phyloP scores from a whole-genome alignment of 2,888 invertebrate genomes.

The Dyspetes luteomarginatus region DNA sequence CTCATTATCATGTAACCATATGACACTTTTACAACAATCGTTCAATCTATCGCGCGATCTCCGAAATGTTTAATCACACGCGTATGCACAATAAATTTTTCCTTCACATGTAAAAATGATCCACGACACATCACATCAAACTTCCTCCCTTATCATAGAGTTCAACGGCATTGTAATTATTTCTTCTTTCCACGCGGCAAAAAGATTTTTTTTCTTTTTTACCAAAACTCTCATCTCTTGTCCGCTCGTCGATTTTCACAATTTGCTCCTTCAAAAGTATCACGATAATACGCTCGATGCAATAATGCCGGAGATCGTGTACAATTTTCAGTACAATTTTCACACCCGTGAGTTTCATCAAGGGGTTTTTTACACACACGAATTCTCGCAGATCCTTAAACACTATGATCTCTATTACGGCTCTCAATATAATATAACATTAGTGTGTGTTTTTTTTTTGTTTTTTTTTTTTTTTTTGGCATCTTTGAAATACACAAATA shows the following conservation, averaged over 20 bases:
- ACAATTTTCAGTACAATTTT: slow-evolving; percentile 62
- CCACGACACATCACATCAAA: not conserved
- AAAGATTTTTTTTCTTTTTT: slow-evolving; percentile 63
- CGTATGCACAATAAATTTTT: not conserved
- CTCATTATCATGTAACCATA: slow-evolving; percentile 41
- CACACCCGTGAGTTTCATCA: slow-evolving; percentile 50
- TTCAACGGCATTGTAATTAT: slow-evolving; percentile 52
- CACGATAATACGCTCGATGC: slow-evolving; percentile 49
- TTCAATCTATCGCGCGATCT: slow-evolving; percentile 24
- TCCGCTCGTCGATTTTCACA: slow-evolving; percentile 67
- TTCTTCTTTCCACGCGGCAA: slow-evolving; percentile 58
- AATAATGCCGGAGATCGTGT: too few species aligned
- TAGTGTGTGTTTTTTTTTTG: slow-evolving; percentile 68
- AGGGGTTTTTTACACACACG: slow-evolving; percentile 32
- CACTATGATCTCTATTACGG: slow-evolving; percentile 73
- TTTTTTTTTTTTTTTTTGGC: slow-evolving; percentile 84
- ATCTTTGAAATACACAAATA: slow-evolving; percentile 88
- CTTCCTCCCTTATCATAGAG: not conserved
- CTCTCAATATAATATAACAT: slow-evolving; percentile 78
- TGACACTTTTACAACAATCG: slow-evolving; percentile 41
- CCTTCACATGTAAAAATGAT: not conserved
- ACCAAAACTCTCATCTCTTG: slow-evolving; percentile 68
- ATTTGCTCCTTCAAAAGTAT: slow-evolving; percentile 61
- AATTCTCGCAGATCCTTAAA: slow-evolving; percentile 68
- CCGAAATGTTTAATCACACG: not conserved